Conservation (phyloP, 2,888 invertebrate genomes). For the Eristalis pertinax region DNA sequence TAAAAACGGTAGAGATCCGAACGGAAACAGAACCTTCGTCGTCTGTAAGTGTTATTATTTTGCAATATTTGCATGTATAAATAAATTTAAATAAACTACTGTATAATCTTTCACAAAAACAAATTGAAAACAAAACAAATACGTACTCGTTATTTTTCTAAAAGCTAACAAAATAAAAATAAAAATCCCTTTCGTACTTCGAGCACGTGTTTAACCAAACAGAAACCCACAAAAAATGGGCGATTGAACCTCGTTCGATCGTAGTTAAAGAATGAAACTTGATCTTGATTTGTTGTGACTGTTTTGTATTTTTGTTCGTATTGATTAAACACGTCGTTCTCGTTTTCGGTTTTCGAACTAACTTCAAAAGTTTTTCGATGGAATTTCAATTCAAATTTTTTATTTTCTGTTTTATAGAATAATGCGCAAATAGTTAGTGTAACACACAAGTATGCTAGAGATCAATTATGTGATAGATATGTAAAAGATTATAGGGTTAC, state of each 20-base stretch:
- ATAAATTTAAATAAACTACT: constrained; percentile 33
- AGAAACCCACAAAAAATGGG: no score
- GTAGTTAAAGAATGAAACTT: neutral
- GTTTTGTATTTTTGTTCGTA: neutral
- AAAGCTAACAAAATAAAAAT: neutral
- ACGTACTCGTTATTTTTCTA: constrained; percentile 45
- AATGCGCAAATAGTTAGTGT: constrained; percentile 59
- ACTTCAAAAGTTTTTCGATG: neutral
- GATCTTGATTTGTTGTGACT: neutral
- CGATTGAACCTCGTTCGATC: no score
- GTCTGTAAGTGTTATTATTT: constrained; percentile 62
- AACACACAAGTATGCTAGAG: constrained; percentile 49
- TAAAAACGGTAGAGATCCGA: constrained; percentile 42
- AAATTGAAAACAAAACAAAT: neutral
- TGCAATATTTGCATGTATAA: constrained; percentile 68
- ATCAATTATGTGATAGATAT: constrained; percentile 69
- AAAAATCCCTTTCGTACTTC: neutral
- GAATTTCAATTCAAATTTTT: neutral
- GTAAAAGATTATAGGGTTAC: constrained; percentile 40
- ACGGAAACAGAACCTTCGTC: constrained; percentile 6
- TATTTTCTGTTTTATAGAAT: constrained; percentile 27
- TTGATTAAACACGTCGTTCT: no score
- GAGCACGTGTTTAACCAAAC: neutral
- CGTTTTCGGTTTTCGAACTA: neutral
- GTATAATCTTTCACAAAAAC: constrained; percentile 10